Evolutionary conservation across 2,113 vertebrate species (phyloP).

Genomic region (Rhynchomys soricoides): DNA sequence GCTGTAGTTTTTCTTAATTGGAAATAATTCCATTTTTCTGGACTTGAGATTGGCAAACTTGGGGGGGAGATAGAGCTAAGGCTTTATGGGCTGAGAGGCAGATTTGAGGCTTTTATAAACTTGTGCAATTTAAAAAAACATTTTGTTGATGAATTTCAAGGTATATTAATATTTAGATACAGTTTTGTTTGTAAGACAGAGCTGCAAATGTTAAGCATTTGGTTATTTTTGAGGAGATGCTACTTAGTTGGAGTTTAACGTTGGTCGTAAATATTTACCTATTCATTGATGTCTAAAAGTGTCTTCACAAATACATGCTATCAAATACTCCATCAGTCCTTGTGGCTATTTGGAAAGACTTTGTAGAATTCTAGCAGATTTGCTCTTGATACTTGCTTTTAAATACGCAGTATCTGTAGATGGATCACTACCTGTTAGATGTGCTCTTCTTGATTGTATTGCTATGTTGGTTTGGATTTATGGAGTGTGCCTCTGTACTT

Average conservation of each 20-base stretch:
- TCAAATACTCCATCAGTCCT: background rate
- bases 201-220: background rate
- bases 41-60: background rate
- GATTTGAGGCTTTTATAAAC: background rate
- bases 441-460: background rate
- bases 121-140: background rate
- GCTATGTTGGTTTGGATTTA: background rate
- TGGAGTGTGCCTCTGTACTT: background rate
- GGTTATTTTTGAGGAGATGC: constrained; percentile 14
- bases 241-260: background rate
- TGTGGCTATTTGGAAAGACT: background rate
- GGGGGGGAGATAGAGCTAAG: background rate
- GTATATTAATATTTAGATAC: background rate
- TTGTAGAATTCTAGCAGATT: constrained; percentile 2
- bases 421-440: constrained; percentile 16
- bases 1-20: background rate
- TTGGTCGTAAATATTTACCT: background rate
- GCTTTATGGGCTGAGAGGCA: background rate
- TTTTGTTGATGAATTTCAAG: constrained; percentile 42
- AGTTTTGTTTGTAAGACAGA: constrained; percentile 25
- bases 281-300: background rate
- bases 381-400: background rate
- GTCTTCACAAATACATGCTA: background rate
- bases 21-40: background rate
- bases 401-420: background rate